A percentile compares a stretch with the other conserved stretches of the same genome.
Evolutionary conservation across 2,113 vertebrate species (phyloP).

Genomic region (Egretta garzetta): DNA sequence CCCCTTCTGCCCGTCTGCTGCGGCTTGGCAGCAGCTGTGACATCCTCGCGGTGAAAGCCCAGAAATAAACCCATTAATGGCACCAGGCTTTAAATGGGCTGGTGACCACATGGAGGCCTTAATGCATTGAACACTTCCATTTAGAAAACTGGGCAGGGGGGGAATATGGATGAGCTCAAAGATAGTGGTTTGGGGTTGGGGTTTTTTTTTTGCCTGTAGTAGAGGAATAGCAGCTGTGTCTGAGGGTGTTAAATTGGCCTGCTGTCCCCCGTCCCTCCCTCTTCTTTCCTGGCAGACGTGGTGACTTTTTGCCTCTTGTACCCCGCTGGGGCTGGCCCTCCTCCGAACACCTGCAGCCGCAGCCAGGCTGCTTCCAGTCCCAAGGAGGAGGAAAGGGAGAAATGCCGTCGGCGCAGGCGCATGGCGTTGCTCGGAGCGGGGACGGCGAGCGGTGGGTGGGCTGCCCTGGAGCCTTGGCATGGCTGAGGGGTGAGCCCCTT

Average conservation of each 20-base stretch:
- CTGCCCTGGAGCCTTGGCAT: background rate
- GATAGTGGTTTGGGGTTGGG: too few species aligned
- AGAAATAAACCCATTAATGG: background rate
- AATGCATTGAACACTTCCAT: background rate
- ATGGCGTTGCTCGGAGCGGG: fast-evolving
- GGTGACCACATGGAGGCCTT: background rate
- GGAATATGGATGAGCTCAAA: background rate
- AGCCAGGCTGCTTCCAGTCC: background rate
- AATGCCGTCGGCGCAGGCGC: fast-evolving
- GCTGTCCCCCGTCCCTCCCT: background rate
- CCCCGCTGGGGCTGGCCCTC: background rate
- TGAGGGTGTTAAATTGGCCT: background rate
- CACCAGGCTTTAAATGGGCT: background rate
- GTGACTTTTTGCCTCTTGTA: background rate
- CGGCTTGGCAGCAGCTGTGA: background rate
- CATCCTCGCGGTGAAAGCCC: background rate
- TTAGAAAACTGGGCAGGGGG: background rate
- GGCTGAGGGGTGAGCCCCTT: background rate
- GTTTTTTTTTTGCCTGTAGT: background rate
- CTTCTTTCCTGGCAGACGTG: background rate
- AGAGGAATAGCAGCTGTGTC: background rate
- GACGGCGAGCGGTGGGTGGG: background rate
- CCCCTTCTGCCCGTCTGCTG: background rate
- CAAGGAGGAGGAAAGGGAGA: background rate
- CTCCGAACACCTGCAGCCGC: background rate